Percentiles rank a stretch among this genome's conserved stretches.
These are phyloP conservation scores for Papilio gigon DNA, from an alignment of 2,888 invertebrate genomes.

Conservation along the genomic window DNA sequence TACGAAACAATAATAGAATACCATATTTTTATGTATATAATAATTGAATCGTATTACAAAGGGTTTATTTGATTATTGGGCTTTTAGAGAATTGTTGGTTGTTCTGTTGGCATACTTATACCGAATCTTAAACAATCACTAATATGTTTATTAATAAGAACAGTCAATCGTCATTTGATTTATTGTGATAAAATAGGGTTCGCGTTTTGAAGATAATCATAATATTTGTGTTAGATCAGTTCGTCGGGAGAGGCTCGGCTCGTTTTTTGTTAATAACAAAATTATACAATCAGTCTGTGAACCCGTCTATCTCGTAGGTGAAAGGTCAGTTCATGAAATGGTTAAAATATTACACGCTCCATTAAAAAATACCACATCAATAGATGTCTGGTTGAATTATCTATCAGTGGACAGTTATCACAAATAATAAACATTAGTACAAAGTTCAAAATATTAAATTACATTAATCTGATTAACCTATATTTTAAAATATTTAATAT, in stretches of 20 bases:
- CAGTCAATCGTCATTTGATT: background rate
- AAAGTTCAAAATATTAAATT: background rate
- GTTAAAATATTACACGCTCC: slow-evolving; percentile 7
- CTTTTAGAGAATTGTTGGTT: background rate
- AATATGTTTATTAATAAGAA: background rate
- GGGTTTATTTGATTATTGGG: background rate
- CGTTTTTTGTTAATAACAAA: slow-evolving; percentile 23
- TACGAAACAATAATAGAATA: background rate
- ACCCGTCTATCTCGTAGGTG: slow-evolving; percentile 24
- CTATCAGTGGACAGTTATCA: slow-evolving; percentile 1
- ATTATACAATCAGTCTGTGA: slow-evolving; percentile 19
- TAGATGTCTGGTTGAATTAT: slow-evolving; percentile 13
- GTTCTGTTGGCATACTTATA: background rate
- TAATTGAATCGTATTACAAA: background rate
- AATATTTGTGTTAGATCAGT: slow-evolving; percentile 9
- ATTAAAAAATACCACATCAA: slow-evolving; percentile 7
- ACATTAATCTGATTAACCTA: background rate
- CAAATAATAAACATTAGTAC: background rate
- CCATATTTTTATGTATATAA: background rate
- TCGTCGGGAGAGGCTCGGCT: slow-evolving; percentile 8
- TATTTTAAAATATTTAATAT: background rate
- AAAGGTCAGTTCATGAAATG: slow-evolving; percentile 17
- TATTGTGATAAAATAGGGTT: background rate
- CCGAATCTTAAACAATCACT: background rate
- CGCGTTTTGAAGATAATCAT: slow-evolving; percentile 11